Evolutionary conservation across 2,888 invertebrate genomes (phyloP), one percentile per base, ranked within the genome.

Genomic region (Scaptomyza flava): DNA sequence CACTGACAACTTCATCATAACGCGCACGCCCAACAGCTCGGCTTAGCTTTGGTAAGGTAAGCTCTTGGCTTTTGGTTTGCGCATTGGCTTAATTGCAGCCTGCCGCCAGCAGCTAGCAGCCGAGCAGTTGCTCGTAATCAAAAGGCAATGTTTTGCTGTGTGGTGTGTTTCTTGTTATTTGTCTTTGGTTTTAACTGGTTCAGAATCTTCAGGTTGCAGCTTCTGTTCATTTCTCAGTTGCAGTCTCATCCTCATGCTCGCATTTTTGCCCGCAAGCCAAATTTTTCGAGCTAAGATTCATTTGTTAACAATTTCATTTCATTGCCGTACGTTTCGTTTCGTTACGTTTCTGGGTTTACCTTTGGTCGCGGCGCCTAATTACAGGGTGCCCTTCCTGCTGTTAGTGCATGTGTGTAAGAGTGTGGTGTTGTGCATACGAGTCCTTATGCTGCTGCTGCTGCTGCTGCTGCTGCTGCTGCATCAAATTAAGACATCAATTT

Each of bases 401-500:
- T 33, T 33, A 31, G 56, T 36, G 34, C 12, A 43, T 45, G 23
- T 67, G 51, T 41, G 38, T 23, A n/a, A 48, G 34, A 45, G 48
- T 54, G 46, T 58, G 42, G 27, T 27, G 27, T 27, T 59, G 50
- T 63, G 57, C 60, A 63, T 70, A 67, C 51, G 68, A 66, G 77
- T 79, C 71, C 79, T 79, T 71, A 17, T 17, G 17, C 23, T 23
- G 23, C 23, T 23, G 23, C 68, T 53, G 56, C 74, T 86, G 83
- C 79, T 72, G 27, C 27, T 27, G 31, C 9, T 43, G 61, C 79
- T 77, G 71, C 65, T 52, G 56, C 73, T 86, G 79, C 79, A 70
- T 72, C 87, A 72, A 81, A 87, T 84, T 84, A 84, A 84, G 83
- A 84, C 83, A 84, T 84, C 87, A 84, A 84, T 79, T 84, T 84